A percentile compares a stretch with the other conserved stretches of the same genome.
phyloP scores from a whole-genome alignment of 2,888 invertebrate species.

The Plutella xylostella region DNA sequence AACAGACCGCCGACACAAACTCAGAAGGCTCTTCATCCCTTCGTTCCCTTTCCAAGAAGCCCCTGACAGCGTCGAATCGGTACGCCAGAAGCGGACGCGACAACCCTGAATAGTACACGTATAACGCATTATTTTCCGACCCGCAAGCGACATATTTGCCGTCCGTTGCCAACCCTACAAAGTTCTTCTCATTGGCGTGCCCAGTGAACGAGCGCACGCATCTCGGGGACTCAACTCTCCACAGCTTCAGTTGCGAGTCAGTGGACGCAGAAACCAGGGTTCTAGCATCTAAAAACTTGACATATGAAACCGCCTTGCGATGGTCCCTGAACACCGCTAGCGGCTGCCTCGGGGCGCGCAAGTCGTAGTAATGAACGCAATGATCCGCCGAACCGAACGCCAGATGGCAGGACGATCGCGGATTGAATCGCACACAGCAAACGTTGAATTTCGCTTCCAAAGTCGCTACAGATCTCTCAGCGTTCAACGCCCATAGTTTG shows the following conservation, averaged over 20 bases:
- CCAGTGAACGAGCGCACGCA: constrained; percentile 90
- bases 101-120: constrained; percentile 91
- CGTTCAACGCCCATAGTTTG: constrained; percentile 92
- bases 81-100: constrained; percentile 88
- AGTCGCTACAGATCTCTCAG: constrained; percentile 83
- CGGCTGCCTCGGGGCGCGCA: constrained; percentile 85
- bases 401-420: constrained; percentile 82
- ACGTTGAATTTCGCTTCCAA: constrained; percentile 95
- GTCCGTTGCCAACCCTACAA: constrained; percentile 93
- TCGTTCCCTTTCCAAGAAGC: constrained; percentile 79
- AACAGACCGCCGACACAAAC: constrained; percentile 96
- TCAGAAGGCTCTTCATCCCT: constrained; percentile 90
- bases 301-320: constrained; percentile 94
- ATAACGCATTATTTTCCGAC: constrained; percentile 93
- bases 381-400: constrained; percentile 98
- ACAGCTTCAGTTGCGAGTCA: constrained; percentile 90
- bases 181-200: constrained; percentile 95
- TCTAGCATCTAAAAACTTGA: constrained; percentile 86
- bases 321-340: constrained; percentile 89
- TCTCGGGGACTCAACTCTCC: constrained; percentile 84
- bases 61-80: constrained; percentile 86
- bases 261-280: constrained; percentile 94
- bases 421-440: constrained; percentile 86
- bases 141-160: constrained; percentile 95
- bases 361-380: constrained; percentile 95